phyloP scores from a whole-genome alignment of 1,140 invertebrate species.

The Acromyrmex charruanus region DNA sequence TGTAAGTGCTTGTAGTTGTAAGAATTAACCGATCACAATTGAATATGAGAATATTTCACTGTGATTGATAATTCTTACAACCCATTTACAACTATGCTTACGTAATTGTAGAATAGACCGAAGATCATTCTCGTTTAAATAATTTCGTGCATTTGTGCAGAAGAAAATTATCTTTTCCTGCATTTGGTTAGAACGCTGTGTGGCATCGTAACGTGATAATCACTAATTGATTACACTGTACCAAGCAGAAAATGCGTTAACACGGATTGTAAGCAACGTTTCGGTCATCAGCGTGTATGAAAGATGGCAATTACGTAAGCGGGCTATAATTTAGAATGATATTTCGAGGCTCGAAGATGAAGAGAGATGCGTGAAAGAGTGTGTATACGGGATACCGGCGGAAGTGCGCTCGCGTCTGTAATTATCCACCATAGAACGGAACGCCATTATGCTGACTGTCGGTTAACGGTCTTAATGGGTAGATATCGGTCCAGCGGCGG shows the following conservation, averaged over 20 bases:
- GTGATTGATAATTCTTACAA: too few species aligned
- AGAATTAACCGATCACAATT: too few species aligned
- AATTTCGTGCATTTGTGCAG: not conserved
- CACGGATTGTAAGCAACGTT: conserved; percentile 33
- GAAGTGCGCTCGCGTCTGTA: conserved; percentile 63
- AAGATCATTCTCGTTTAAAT: not conserved
- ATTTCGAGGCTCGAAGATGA: conserved; percentile 14
- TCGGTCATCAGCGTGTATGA: not conserved
- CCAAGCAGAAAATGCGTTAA: not conserved
- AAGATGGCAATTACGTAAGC: conserved; percentile 66
- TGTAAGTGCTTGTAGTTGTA: too few species aligned
- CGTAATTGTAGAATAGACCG: too few species aligned
- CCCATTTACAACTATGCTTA: too few species aligned
- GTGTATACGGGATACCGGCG: conserved; percentile 35
- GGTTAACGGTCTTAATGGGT: conserved; percentile 61
- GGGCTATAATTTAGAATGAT: conserved; percentile 64
- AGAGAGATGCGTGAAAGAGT: not conserved
- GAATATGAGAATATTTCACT: too few species aligned
- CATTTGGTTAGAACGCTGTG: not conserved
- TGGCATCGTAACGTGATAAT: not conserved
- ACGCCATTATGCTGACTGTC: conserved; percentile 65
- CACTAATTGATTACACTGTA: conserved; percentile 55
- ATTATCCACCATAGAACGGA: conserved; percentile 68
- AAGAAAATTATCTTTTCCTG: not conserved
- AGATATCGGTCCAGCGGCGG: conserved; percentile 59